Evolutionary conservation across 2,113 vertebrate genomes (phyloP).

Genomic region (Machaerirhynchus nigripectus): DNA sequence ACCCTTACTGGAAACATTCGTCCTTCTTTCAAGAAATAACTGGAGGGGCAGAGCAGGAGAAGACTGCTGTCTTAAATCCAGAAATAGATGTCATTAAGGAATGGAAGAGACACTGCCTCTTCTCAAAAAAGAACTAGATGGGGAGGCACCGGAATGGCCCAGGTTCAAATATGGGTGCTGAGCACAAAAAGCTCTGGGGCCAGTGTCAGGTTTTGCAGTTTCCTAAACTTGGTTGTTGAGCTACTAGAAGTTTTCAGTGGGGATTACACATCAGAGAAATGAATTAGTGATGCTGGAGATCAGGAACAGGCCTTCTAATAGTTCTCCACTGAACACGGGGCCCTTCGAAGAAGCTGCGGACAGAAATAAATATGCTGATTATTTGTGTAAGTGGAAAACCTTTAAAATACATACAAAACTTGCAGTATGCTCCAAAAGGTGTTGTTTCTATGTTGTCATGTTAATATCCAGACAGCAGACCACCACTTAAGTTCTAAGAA

Average conservation of each 20-base stretch:
- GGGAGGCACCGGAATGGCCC: not conserved
- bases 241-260: not conserved
- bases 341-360: not conserved
- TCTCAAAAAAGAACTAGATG: not conserved
- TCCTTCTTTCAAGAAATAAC: not conserved
- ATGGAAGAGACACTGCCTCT: not conserved
- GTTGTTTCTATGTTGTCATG: not conserved
- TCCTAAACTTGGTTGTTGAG: not conserved
- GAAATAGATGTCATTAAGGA: not conserved
- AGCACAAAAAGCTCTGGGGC: not conserved
- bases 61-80: not conserved
- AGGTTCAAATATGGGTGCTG: not conserved
- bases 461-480: not conserved
- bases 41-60: not conserved
- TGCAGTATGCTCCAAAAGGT: not conserved
- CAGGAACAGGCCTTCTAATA: not conserved
- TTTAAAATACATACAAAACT: not conserved
- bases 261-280: not conserved
- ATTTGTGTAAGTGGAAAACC: not conserved
- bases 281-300: not conserved
- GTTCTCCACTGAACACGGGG: not conserved
- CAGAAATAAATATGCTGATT: not conserved
- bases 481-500: not conserved
- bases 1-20: not conserved
- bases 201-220: not conserved